Base-by-base conservation (phyloP, 2,888 invertebrate genomes). In the Melinopterus prodromus region DNA sequence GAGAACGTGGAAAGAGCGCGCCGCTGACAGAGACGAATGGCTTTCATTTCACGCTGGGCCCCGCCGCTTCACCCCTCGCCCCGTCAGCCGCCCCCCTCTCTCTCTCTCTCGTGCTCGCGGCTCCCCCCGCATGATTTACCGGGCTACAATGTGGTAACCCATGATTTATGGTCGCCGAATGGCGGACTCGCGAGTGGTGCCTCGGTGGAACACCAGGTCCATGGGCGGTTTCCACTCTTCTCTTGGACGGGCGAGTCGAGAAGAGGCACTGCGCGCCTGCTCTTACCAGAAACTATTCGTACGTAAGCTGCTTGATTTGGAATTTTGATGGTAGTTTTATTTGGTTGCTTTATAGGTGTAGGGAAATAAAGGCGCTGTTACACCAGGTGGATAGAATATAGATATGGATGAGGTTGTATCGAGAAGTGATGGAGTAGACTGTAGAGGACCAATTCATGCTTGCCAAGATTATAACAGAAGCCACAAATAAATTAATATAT, bases 111-210 rank as follows among this genome's bases (percentile, higher is more conserved):
- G 36, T 16, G 36, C 53, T 53, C 81, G 83, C 82, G 82, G 83
- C 84, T 87, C 85, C 87, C 87, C 88, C 89, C 88, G 87, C 91
- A 92, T 92, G 92, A 92, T 92, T 92, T 92, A 92, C 91, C 90
- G 91, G 91, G 91, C 91, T 92, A 92, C 92, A 92, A 92, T 92
- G 92, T 92, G 92, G 92, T 92, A 92, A 92, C 91, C 92, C 92
- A 92, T 92, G 92, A 92, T 92, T 92, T 92, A 92, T 92, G 86
- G 90, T 89, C 89, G 91, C 91, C 91, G 91, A 91, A 91, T 91
- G 91, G 91, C 90, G 90, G 90, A 90, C 90, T 90, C 90, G 89
- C 89, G 90, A 89, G 86, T 81, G 83, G 84, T 85, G 86, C 86
- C 53, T 85, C 84, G 85, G 86, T 85, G 84, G 84, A 86, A 85